Percentiles rank a stretch among this genome's conserved stretches.
Conservation (phyloP, 2,797 vertebrate species). For the Phrynocephalus forsythii region DNA sequence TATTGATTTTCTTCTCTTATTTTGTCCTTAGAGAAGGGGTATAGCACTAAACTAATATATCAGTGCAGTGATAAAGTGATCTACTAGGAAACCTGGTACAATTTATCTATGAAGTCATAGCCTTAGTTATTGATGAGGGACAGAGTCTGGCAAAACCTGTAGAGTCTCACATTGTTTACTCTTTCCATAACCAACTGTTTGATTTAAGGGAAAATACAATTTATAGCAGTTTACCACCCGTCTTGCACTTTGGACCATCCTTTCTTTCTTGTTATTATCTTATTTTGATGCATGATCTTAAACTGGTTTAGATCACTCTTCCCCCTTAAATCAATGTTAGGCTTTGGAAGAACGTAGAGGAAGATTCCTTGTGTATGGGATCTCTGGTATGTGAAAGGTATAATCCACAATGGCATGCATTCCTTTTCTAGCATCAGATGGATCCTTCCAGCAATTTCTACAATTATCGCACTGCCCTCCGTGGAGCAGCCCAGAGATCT, state of each 20-base stretch:
- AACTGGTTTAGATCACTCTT: too few relatives aligned
- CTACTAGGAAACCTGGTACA: too few relatives aligned
- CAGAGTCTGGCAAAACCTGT: too few relatives aligned
- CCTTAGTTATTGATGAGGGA: too few relatives aligned
- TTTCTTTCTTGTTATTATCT: background rate
- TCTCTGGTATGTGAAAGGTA: background rate
- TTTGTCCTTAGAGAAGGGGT: too few relatives aligned
- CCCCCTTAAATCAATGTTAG: background rate
- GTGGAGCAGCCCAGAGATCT: conserved; percentile 91
- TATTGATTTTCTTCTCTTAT: too few relatives aligned
- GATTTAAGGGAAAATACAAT: background rate
- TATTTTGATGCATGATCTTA: background rate
- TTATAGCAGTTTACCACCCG: background rate
- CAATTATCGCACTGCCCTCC: conserved; percentile 94
- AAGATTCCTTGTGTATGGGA: background rate
- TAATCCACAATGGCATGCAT: conserved; percentile 41
- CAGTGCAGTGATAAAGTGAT: too few relatives aligned
- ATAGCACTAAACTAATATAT: too few relatives aligned
- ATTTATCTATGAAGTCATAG: too few relatives aligned
- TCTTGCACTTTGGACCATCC: background rate
- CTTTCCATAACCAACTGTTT: too few relatives aligned
- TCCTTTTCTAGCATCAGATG: conserved; percentile 90
- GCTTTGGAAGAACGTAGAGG: background rate
- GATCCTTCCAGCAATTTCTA: conserved; percentile 97
- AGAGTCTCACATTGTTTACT: too few relatives aligned